Percentiles rank a stretch among this genome's conserved stretches.
Conservation (phyloP, 2,113 vertebrate genomes). For the Triplophysa dalaica region DNA sequence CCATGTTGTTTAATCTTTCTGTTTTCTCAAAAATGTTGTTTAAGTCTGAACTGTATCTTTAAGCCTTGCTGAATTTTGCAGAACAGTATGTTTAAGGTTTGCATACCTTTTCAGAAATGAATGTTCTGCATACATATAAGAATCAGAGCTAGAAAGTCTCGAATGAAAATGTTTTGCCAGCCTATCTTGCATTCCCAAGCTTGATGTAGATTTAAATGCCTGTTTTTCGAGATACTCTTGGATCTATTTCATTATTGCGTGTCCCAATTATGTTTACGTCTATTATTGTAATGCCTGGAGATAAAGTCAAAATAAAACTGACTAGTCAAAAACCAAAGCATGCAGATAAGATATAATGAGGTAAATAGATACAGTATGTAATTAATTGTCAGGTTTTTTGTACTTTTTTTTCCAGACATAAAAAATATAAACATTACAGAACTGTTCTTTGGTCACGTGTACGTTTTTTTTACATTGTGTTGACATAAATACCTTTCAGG, state of each 20-base stretch:
- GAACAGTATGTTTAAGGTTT: background rate
- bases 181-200: background rate
- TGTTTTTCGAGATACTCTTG: background rate
- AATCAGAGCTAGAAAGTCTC: background rate
- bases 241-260: background rate
- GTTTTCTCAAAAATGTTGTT: too few species aligned
- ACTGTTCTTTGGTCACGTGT: too few species aligned
- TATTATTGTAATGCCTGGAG: background rate
- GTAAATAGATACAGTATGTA: too few species aligned
- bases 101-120: background rate
- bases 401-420: too few species aligned
- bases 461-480: too few species aligned
- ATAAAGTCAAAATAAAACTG: background rate
- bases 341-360: too few species aligned
- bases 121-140: background rate
- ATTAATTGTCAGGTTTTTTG: too few species aligned
- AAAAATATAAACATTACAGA: too few species aligned
- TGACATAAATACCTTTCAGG: too few species aligned
- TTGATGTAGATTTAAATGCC: background rate
- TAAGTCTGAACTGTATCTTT: background rate
- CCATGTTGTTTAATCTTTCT: too few species aligned
- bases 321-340: background rate
- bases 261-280: background rate
- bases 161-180: background rate
- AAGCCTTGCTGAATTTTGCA: constrained; percentile 8